phyloP scores from a whole-genome alignment of 2,113 vertebrate species.

The Sinocyclocheilus anshuiensis region DNA sequence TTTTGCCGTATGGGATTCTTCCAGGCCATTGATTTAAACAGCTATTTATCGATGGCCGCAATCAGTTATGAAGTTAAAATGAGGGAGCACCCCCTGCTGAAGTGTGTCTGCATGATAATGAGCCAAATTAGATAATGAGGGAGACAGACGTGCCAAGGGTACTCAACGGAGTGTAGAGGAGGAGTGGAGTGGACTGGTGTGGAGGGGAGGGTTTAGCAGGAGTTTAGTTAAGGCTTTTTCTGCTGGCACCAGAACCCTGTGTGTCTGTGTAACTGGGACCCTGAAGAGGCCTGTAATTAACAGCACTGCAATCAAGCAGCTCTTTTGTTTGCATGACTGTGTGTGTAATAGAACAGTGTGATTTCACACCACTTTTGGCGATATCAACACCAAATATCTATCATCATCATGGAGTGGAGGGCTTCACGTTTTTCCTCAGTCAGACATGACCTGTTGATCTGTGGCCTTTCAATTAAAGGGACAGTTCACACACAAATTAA shows the following conservation, averaged over 20 bases:
- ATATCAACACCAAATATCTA: constrained; percentile 31
- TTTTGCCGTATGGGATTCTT: not conserved
- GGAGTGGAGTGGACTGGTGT: constrained; percentile 33
- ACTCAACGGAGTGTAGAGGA: constrained; percentile 22
- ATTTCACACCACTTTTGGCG: constrained; percentile 24
- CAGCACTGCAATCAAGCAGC: constrained; percentile 49
- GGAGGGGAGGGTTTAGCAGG: constrained; percentile 27
- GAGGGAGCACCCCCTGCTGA: constrained; percentile 54
- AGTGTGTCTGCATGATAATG: constrained; percentile 55
- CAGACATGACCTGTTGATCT: not conserved
- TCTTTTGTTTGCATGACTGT: constrained; percentile 42
- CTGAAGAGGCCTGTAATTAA: constrained; percentile 56
- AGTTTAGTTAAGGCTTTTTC: not conserved
- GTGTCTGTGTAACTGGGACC: constrained; percentile 47
- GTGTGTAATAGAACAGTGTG: constrained; percentile 8
- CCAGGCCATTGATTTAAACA: constrained; percentile 19
- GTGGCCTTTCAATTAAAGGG: not conserved
- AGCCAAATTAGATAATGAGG: constrained; percentile 61
- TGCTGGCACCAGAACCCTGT: constrained; percentile 41
- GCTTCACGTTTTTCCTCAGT: not conserved
- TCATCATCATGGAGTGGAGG: not conserved
- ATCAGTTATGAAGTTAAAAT: constrained; percentile 56
- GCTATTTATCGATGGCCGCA: constrained; percentile 48
- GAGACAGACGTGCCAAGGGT: constrained; percentile 45
- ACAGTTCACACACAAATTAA: not conserved